Conservation (phyloP, 2,797 vertebrate species). For the Masticophis lateralis region DNA sequence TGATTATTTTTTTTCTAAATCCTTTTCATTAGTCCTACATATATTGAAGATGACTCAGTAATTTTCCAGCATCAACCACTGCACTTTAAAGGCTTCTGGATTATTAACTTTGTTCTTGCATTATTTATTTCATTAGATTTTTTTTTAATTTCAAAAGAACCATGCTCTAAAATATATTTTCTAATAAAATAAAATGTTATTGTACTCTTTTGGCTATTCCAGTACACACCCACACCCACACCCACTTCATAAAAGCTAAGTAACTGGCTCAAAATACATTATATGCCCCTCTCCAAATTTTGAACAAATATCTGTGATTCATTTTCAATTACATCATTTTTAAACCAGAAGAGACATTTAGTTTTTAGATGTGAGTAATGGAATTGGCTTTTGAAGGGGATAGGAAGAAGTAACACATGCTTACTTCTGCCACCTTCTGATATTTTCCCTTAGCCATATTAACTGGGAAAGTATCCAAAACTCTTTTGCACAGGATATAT, state of each 20-base stretch:
- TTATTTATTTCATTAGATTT: neutral
- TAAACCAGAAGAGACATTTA: neutral
- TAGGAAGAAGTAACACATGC: neutral
- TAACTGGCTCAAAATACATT: neutral
- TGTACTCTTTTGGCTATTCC: neutral
- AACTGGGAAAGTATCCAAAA: neutral
- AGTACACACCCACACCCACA: neutral
- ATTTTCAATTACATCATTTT: neutral
- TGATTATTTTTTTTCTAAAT: slow-evolving; percentile 20
- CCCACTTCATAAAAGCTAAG: neutral
- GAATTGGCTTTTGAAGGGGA: neutral
- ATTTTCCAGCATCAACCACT: neutral
- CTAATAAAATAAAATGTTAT: neutral
- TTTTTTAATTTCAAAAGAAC: neutral
- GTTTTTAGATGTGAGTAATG: neutral
- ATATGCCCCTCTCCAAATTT: neutral
- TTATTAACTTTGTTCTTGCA: neutral
- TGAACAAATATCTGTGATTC: neutral
- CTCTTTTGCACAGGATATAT: neutral
- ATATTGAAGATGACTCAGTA: slow-evolving; percentile 18
- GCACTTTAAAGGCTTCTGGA: neutral
- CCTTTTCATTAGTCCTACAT: slow-evolving; percentile 33
- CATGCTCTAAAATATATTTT: neutral
- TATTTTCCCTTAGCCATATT: neutral
- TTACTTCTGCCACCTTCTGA: slow-evolving; percentile 13